These are phyloP conservation scores for Pyralis farinalis DNA, from an alignment of 2,888 invertebrate species.

Conservation along the genomic window DNA sequence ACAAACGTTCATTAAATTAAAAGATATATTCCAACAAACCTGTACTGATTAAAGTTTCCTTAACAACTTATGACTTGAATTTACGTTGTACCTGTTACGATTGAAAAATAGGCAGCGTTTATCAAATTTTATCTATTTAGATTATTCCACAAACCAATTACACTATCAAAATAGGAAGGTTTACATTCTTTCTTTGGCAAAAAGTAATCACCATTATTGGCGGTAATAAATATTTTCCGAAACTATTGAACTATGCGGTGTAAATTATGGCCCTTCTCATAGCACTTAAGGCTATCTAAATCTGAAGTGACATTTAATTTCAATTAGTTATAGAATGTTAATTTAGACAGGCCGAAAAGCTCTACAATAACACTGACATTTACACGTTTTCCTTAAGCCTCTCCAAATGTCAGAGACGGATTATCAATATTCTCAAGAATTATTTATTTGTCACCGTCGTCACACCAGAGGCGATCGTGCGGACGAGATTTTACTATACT, in stretches of 20 bases:
- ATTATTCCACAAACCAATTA: neutral
- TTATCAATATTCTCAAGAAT: constrained; percentile 43
- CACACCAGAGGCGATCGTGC: constrained; percentile 34
- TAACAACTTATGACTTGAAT: neutral
- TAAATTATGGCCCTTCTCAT: constrained; percentile 12
- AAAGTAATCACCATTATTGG: neutral
- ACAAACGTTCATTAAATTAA: too few species aligned
- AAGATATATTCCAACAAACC: too few species aligned
- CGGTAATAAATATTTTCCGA: constrained; percentile 2
- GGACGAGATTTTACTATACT: constrained; percentile 21
- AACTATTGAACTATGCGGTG: constrained; percentile 6
- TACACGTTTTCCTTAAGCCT: constrained; percentile 45
- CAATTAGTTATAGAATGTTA: constrained; percentile 50
- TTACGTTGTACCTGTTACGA: neutral
- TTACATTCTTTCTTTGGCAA: neutral
- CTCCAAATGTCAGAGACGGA: constrained; percentile 58
- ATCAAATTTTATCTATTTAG: neutral
- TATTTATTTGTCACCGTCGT: constrained; percentile 31
- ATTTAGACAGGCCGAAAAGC: constrained; percentile 29
- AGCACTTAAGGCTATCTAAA: constrained; percentile 42
- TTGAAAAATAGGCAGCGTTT: neutral
- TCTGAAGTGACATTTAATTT: constrained; percentile 58
- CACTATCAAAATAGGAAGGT: neutral
- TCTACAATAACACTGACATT: constrained; percentile 39
- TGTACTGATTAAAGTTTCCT: too few species aligned